Evolutionary conservation across 2,888 invertebrate genomes (phyloP).

Genomic region (Nasonovia ribisnigri): DNA sequence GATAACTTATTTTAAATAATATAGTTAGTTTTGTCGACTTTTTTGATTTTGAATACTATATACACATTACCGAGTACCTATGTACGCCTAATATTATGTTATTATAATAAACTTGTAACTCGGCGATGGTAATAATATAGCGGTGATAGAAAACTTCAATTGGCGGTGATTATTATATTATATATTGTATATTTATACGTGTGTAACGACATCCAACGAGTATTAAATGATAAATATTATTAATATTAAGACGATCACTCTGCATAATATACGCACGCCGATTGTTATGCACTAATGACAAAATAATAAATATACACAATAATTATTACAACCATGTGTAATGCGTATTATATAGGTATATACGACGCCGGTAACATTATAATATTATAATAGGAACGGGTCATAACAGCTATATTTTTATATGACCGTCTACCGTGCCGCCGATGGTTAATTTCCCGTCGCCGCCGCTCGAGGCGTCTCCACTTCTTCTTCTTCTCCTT

Average conservation of each 20-base stretch:
- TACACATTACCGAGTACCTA: neutral
- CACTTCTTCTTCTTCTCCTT: neutral
- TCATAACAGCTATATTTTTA: conserved; percentile 48
- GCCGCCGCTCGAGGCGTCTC: conserved; percentile 27
- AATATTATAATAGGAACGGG: conserved; percentile 21
- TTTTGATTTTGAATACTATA: neutral
- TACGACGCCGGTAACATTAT: neutral
- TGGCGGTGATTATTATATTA: neutral
- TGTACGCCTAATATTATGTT: neutral
- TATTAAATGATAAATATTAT: neutral
- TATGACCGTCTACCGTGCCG: conserved; percentile 21
- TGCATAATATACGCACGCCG: neutral
- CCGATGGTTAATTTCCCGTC: conserved; percentile 48
- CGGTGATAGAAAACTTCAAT: neutral
- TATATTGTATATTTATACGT: too few relatives aligned
- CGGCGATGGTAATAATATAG: neutral
- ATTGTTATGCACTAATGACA: neutral
- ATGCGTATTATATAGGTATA: neutral
- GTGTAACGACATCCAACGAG: neutral
- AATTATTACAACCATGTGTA: neutral
- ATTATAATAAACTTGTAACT: neutral
- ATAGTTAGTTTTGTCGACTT: neutral
- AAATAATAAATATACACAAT: neutral
- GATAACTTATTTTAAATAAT: neutral
- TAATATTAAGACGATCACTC: neutral